These are phyloP conservation scores for Metellina segmentata DNA, from an alignment of 2,888 invertebrate genomes.

Conservation along the genomic window DNA sequence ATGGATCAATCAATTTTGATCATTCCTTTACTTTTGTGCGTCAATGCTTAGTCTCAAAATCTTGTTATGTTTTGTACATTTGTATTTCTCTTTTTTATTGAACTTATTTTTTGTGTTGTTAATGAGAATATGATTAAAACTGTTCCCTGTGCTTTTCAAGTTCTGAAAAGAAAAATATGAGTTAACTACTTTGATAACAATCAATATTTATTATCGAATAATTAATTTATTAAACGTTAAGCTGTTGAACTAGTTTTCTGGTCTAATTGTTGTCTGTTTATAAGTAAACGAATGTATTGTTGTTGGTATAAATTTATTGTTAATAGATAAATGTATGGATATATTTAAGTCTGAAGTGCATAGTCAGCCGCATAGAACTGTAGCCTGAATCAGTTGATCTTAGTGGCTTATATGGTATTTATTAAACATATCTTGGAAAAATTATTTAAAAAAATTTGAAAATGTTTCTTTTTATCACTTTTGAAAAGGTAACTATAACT, in stretches of 20 bases:
- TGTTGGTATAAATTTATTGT: slow-evolving; percentile 44
- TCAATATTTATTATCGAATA: neutral
- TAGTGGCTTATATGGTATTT: slow-evolving; percentile 19
- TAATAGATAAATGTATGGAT: slow-evolving; percentile 51
- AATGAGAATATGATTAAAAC: too few relatives aligned
- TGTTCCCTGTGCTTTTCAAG: too few relatives aligned
- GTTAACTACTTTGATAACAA: too few relatives aligned
- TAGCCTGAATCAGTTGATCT: slow-evolving; percentile 33
- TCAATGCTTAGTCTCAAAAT: too few relatives aligned
- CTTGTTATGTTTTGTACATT: too few relatives aligned
- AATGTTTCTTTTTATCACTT: neutral
- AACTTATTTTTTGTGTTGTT: too few relatives aligned
- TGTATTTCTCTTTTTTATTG: too few relatives aligned
- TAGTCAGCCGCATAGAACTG: slow-evolving; percentile 7
- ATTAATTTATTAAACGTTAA: neutral
- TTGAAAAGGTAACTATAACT: neutral
- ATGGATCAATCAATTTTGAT: too few relatives aligned
- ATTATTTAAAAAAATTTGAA: neutral
- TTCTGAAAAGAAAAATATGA: too few relatives aligned
- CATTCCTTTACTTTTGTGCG: too few relatives aligned
- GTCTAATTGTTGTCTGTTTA: slow-evolving; percentile 32
- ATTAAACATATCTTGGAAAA: neutral
- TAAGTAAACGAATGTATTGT: slow-evolving; percentile 26
- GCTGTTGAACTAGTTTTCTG: slow-evolving; percentile 1
- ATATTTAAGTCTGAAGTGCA: slow-evolving; percentile 43